Conservation (phyloP, 2,113 vertebrate species). For the human region GRCh38 chr9:18474501-18475000, state of each 20-base stretch:
- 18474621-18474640: constrained; percentile 62
- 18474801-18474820: constrained; percentile 58
- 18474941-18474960: constrained; percentile 62
- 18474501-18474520: constrained; percentile 51
- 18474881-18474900: constrained; percentile 43
- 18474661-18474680: constrained; percentile 51
- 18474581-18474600: constrained; percentile 32
- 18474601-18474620: constrained; percentile 69
- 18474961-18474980: constrained; percentile 9
- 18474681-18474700: constrained; percentile 1
- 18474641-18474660: neutral
- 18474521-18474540: neutral
- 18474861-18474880: constrained; percentile 52
- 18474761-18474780: constrained; percentile 36
- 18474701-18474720: neutral
- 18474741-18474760: constrained; percentile 59
- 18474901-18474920: constrained; percentile 29
- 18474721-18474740: neutral
- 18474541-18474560: constrained; percentile 46
- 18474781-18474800: constrained; percentile 29
- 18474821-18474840: constrained; percentile 65
- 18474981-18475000: constrained; percentile 66
- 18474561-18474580: constrained; percentile 47
- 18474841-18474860: constrained; percentile 52
- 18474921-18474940: neutral